Evolutionary conservation across 2,797 vertebrate genomes (phyloP), one percentile per base, ranked within the genome.

Genomic region (Halcyon chelicuti): DNA sequence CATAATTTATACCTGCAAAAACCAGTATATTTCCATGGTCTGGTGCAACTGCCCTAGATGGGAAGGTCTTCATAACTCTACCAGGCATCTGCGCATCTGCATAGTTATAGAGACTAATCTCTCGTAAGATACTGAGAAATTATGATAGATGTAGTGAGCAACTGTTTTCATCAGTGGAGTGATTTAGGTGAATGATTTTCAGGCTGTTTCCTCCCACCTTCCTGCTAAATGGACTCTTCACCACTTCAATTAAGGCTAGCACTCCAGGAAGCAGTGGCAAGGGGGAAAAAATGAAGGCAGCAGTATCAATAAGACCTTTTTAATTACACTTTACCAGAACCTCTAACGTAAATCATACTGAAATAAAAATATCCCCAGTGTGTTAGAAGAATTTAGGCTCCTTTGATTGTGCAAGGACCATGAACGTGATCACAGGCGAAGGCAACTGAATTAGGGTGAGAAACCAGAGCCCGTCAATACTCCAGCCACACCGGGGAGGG

Each of bases 201-300:
- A 90, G 93, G 60, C 89, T 46, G 62, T 86, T 97, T 96, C 83
- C 76, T 94, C 87, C 91, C 66, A 81, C 88, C 88, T 90, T 88
- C 62, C 92, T 94, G 82, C 82, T 96, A 95, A 96, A 96, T 95
- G 92, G 85, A 80, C 90, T 96, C 87, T 68, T 94, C 93, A 60
- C 66, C 72, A 62, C 66, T 83, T 90, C 91, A 94, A 91, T 94
- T 95, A 95, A 88, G 75, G 72, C 71, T 16, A 44, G 74, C 21
- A 37, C 58, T 92, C 75, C 19, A 88, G 73, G 70, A 96, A 91
- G 77, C 54, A 11, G 71, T 7, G 14, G 62, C 47, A 62, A 88
- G 82, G 67, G 72, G 0, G 10, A 65, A 82, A n/a, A 55, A 66
- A 47, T 17, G 14, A 67, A 75, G 35, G 74, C 22, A 83, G 62